Conservation (phyloP, 64 coral and sea anemone species). For the Acropora tenuis region DNA sequence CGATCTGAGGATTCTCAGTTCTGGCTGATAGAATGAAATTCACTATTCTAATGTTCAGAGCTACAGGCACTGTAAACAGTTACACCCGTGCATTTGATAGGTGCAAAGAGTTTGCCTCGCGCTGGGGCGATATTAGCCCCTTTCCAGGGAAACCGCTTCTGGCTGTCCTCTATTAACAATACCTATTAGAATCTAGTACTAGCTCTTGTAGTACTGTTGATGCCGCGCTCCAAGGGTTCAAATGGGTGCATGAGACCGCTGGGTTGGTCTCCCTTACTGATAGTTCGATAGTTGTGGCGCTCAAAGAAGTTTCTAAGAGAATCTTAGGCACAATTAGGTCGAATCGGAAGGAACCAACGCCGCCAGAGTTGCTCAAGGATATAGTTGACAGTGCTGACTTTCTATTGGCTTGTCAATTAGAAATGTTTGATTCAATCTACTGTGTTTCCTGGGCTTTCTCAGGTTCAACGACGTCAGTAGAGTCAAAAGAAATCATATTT, state of each 20-base stretch:
- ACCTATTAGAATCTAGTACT: slow-evolving; percentile 31
- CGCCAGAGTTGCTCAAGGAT: too few species aligned
- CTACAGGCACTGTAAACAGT: slow-evolving; percentile 21
- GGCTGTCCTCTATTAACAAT: slow-evolving; percentile 32
- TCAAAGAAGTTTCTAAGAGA: too few species aligned
- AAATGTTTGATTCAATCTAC: too few species aligned
- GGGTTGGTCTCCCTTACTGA: slow-evolving; percentile 14
- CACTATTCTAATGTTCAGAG: slow-evolving; percentile 1
- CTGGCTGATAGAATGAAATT: neutral
- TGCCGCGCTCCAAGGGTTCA: slow-evolving; percentile 18
- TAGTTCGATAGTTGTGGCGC: slow-evolving; percentile 4
- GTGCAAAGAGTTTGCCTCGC: slow-evolving; percentile 33
- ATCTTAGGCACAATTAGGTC: too few species aligned
- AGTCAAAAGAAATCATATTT: too few species aligned
- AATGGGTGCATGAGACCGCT: slow-evolving; percentile 39
- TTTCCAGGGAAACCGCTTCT: slow-evolving; percentile 21
- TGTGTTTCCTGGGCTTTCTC: too few species aligned
- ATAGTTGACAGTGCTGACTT: too few species aligned
- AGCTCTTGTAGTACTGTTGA: slow-evolving; percentile 31
- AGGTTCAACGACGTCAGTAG: too few species aligned
- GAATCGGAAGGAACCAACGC: too few species aligned
- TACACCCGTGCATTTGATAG: slow-evolving; percentile 9
- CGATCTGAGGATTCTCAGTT: slow-evolving; percentile 15
- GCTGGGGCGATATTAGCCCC: neutral
- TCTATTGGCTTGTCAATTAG: too few species aligned